Conservation (phyloP, 2,888 invertebrate species). For the Amitus sp. region DNA sequence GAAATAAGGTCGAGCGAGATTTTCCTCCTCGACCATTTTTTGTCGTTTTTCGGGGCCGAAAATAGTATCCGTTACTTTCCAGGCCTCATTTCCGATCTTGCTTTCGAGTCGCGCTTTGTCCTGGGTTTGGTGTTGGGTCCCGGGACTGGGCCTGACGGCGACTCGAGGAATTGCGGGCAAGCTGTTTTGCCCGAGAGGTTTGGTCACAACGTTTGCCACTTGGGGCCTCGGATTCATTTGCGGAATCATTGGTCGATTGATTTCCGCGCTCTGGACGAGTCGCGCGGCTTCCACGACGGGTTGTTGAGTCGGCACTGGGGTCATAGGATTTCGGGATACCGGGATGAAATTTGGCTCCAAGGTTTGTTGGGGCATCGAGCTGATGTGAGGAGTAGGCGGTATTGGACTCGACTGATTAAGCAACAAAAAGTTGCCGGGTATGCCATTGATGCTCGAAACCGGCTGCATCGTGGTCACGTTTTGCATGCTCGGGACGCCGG, state of each 20-base stretch:
- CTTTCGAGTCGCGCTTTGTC: conserved; percentile 50
- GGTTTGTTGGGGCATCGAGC: conserved; percentile 41
- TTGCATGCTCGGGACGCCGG: conserved; percentile 42
- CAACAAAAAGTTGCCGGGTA: conserved; percentile 56
- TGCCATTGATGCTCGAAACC: conserved; percentile 46
- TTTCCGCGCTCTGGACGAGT: conserved; percentile 42
- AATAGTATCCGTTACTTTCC: no score
- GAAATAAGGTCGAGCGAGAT: no score
- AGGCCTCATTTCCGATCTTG: no score
- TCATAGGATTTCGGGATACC: conserved; percentile 42
- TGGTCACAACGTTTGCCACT: conserved; percentile 42
- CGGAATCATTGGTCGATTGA: conserved; percentile 33
- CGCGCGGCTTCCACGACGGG: conserved; percentile 41
- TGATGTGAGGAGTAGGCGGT: conserved; percentile 44
- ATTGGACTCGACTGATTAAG: conserved; percentile 46
- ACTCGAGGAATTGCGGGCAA: conserved; percentile 57
- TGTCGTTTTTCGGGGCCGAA: no score
- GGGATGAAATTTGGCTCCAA: conserved; percentile 44
- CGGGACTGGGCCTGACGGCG: conserved; percentile 59
- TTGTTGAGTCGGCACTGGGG: conserved; percentile 41
- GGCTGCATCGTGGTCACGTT: conserved; percentile 50
- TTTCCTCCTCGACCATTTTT: no score
- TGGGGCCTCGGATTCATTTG: conserved; percentile 34
- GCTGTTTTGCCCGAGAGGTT: conserved; percentile 42
- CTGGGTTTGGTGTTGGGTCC: conserved; percentile 45